Evolutionary conservation across 1,140 invertebrate species (phyloP).

Genomic region (Plodia interpunctella): DNA sequence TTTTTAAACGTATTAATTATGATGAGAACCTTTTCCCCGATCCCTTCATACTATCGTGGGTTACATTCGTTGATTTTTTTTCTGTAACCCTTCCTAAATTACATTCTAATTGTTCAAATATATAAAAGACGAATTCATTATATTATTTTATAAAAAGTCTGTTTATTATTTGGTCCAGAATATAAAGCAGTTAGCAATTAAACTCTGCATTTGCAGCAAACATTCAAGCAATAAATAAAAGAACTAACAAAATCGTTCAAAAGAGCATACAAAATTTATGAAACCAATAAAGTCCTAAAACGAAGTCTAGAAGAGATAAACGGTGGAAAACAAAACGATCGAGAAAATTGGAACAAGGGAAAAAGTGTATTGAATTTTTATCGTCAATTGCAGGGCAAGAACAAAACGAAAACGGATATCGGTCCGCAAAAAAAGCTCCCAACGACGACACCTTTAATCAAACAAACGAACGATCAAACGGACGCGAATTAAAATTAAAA

Average conservation of each 20-base stretch:
- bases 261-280: not conserved
- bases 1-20: conserved; percentile 69
- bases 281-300: not conserved
- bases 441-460: conserved; percentile 54
- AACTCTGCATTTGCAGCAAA: too few relatives aligned
- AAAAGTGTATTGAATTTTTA: conserved; percentile 6
- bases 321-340: conserved; percentile 7
- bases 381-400: conserved; percentile 19
- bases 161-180: too few relatives aligned
- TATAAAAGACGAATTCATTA: too few relatives aligned
- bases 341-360: not conserved
- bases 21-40: conserved; percentile 58
- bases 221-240: too few relatives aligned
- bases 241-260: not conserved
- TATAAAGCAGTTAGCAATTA: too few relatives aligned
- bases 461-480: conserved; percentile 51
- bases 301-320: not conserved
- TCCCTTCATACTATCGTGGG: conserved; percentile 44
- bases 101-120: conserved; percentile 6
- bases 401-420: conserved; percentile 20
- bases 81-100: conserved; percentile 12
- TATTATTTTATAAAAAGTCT: too few relatives aligned
- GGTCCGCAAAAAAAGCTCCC: conserved; percentile 20
- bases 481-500: conserved; percentile 46
- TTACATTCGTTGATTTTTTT: conserved; percentile 27